Base-by-base conservation (phyloP, 2,797 vertebrate genomes). In the Tenualosa ilisha region DNA sequence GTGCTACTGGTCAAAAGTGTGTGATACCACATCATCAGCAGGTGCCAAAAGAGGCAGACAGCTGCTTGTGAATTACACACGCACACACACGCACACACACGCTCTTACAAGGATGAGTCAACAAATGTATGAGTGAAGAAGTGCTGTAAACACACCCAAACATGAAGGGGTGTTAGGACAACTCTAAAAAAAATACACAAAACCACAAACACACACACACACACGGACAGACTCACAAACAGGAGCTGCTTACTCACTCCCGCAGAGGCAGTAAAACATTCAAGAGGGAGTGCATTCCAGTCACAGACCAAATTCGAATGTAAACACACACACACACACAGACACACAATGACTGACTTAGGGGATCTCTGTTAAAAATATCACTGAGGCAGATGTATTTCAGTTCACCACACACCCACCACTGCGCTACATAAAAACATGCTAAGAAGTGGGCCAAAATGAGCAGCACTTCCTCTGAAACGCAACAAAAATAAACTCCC, bases 301-400 rank as follows among this genome's bases (percentile, higher is more conserved):
- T 59, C 37, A 65, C 54, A 83, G 43, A 40, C 7, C 63, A 51
- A 68, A 43, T 49, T 24, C 4, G 13, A n/a, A 63, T 43, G 43
- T 4, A 40, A 46, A 65, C 17, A 61, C 24, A 3, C 1, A 51
- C 68, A 40, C 26, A 75, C 26, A 40, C 31, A 17, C 68, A 43
- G 31, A 75, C 37, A 75, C 37, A 75, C 37, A 22, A 15, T 51
- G 50, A 15, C 53, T 37, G 9, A 82, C 51, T 24, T 53, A 20
- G 72, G 72, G 17, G 72, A 79, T 79, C 72, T 79, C 72, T 79
- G 72, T 79, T 83, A 50, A 61, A 83, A 86, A 85, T 85, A 82
- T 81, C 20, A 13, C 84, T 79, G 75, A 81, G 53, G 53, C 85
- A 84, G 63, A 53, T 82, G 81, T 68, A 79, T 82, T 50, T 81